Conservation (phyloP, 2,797 vertebrate genomes). For the Amblyraja radiata region DNA sequence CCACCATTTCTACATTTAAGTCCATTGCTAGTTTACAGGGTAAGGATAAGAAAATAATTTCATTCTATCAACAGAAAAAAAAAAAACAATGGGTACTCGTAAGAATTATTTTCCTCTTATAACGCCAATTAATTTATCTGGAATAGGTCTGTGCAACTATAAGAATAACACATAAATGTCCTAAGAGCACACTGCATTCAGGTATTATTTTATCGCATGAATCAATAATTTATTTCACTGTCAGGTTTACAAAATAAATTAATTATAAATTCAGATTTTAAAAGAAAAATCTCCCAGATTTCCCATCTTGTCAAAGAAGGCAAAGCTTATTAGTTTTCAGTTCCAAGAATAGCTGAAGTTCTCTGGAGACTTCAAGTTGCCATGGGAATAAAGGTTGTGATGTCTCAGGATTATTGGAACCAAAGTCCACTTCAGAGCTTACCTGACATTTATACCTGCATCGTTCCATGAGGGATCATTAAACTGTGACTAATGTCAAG, state of each 20-base stretch:
- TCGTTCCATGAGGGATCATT: background rate
- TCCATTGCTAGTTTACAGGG: background rate
- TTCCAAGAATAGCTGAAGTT: background rate
- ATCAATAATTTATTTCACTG: background rate
- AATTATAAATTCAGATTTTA: background rate
- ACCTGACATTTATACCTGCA: background rate
- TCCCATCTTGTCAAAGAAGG: background rate
- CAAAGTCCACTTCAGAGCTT: background rate
- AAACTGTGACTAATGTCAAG: background rate
- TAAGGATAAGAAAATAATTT: background rate
- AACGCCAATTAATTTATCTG: background rate
- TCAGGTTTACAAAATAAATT: background rate
- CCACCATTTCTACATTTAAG: no score
- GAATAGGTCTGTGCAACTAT: background rate
- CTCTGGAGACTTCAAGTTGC: background rate
- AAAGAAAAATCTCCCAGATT: background rate
- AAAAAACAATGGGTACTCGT: background rate
- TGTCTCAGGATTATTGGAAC: background rate
- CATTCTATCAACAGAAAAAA: background rate
- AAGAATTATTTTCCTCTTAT: background rate
- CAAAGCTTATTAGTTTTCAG: background rate
- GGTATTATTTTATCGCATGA: background rate
- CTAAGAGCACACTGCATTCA: background rate
- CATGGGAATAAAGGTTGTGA: background rate
- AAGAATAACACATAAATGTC: background rate